Base-by-base conservation (phyloP, 2,888 invertebrate genomes). In the Euplexia lucipara region DNA sequence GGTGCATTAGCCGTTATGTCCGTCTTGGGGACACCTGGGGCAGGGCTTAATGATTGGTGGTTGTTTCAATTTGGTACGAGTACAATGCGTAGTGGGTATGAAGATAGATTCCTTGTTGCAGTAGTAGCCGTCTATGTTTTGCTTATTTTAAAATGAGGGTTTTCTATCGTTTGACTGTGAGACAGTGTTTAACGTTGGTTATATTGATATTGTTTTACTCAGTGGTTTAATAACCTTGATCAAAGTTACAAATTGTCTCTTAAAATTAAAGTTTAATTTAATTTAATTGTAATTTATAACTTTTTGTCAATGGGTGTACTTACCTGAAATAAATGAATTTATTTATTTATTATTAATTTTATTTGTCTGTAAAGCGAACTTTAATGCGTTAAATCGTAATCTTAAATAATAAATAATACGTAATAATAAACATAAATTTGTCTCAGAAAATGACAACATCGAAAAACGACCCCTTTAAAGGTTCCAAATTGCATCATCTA, bases 21-120 rank as follows among this genome's bases (percentile, higher is more conserved):
- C 67, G 47, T 75, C 70, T 61, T 45, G 52, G 39, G 53, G 41
- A 69, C 84, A 85, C 83, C 85, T 85, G 85, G 41, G 79, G 20
- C 69, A 16, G 47, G 12, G 37, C 45, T 62, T 48, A 53, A 60
- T 73, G 64, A 69, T 67, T 58, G 14, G 44, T 18, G 56, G 7
- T 9, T n/a, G 16, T 81, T 53, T 52, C 30, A 6, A 26, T 22
- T 62, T 51, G 59, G 58, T 52, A 8, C 26, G 20, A 48, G 3
- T 81, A 45, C 70, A 74, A 41, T 78, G 53, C 69, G 39, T 34
- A 1, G n/a, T 62, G 5, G 9, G 3, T 53, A 9, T 35, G 12
- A n/a, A 39, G 5, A 35, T n/a, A 0, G 0, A 1, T n/a, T 48
- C 0, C 8, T 8, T 3, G 0, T 14, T 20, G 1, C 9, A 0